phyloP scores from a whole-genome alignment of 1,140 invertebrate genomes.

The Drosophila novamexicana region DNA sequence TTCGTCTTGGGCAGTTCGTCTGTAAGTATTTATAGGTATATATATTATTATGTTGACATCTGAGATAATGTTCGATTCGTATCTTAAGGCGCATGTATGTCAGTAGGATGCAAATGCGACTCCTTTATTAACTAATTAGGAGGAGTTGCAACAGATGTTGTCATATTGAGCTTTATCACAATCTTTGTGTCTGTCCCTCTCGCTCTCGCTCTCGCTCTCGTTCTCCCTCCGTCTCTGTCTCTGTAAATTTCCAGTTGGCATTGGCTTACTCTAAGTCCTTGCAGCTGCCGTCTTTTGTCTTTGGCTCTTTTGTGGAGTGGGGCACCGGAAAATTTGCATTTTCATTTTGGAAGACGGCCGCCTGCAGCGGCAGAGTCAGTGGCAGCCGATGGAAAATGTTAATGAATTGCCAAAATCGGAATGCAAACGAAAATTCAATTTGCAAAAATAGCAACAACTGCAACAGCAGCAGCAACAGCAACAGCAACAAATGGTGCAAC shows the following conservation, averaged over 20 bases:
- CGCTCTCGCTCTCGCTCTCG: neutral
- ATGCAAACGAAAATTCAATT: conserved; percentile 75
- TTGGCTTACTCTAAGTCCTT: neutral
- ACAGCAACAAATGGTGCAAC: conserved; percentile 23
- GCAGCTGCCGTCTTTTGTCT: conserved; percentile 7
- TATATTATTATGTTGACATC: too few species aligned
- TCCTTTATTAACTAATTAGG: conserved; percentile 52
- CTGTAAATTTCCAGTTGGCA: neutral
- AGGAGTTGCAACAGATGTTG: neutral
- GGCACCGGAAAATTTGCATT: conserved; percentile 58
- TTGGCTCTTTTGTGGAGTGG: neutral
- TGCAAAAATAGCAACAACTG: conserved; percentile 66
- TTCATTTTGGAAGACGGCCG: conserved; percentile 47
- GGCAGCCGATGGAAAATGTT: conserved; percentile 56
- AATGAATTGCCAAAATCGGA: conserved; percentile 80
- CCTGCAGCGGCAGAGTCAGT: neutral
- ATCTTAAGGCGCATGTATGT: too few species aligned
- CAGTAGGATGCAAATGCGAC: neutral
- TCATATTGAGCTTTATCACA: too few species aligned
- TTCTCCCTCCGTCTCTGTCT: neutral
- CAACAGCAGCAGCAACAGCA: conserved; percentile 8
- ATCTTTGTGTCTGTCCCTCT: neutral
- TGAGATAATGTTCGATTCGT: too few species aligned
- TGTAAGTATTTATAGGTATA: too few species aligned
- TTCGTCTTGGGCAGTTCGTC: too few species aligned